A percentile compares a stretch with the other conserved stretches of the same genome.
phyloP scores from a whole-genome alignment of 2,888 invertebrate genomes.

The Girardia tigrina region DNA sequence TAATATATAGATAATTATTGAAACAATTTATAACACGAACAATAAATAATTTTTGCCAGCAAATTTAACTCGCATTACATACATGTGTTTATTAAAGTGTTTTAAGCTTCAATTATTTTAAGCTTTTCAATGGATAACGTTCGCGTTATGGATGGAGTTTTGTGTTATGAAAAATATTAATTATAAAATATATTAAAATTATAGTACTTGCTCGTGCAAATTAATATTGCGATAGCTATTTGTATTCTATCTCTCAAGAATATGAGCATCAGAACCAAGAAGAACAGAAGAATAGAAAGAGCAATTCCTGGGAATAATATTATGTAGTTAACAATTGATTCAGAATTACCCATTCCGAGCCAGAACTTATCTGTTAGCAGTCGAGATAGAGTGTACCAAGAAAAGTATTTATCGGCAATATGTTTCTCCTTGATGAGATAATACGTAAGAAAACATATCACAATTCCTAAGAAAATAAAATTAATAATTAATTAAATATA shows the following conservation, averaged over 20 bases:
- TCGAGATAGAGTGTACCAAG: background rate
- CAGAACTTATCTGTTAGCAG: background rate
- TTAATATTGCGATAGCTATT: background rate
- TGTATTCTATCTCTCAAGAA: background rate
- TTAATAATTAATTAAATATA: background rate
- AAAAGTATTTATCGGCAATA: constrained; percentile 5
- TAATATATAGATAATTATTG: too few species aligned
- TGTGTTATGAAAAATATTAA: too few species aligned
- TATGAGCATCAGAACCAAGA: background rate
- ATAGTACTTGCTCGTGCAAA: background rate
- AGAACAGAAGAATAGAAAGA: background rate
- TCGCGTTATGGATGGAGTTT: too few species aligned
- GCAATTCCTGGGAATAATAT: background rate
- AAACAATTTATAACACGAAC: too few species aligned
- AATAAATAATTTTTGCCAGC: too few species aligned
- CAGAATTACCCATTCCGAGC: constrained; percentile 7
- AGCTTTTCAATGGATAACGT: too few species aligned
- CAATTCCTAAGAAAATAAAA: background rate
- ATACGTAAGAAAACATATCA: background rate
- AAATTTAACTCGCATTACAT: too few species aligned
- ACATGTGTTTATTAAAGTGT: too few species aligned
- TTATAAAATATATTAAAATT: too few species aligned
- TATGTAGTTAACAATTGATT: too few species aligned
- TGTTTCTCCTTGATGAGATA: background rate
- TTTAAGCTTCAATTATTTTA: too few species aligned